Base-by-base conservation (phyloP, 1,140 invertebrate genomes). In the Theocolax elegans region DNA sequence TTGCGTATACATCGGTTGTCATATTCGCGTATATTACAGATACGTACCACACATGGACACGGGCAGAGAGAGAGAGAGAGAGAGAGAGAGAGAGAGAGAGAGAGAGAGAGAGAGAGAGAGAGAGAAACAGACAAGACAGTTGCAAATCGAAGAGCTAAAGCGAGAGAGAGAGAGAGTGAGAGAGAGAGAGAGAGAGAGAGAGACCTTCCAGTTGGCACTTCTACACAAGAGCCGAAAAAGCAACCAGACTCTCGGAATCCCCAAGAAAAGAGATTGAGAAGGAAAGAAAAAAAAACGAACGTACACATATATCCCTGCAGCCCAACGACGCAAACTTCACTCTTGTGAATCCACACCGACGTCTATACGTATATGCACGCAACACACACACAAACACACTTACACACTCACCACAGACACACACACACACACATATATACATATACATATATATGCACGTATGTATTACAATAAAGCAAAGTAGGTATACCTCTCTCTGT, bases 21-120 rank as follows among this genome's bases (percentile, higher is more conserved):
- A n/a, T n/a, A n/a, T n/a, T n/a, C n/a, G n/a, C n/a, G n/a, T n/a
- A n/a, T n/a, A n/a, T n/a, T n/a, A n/a, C n/a, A 44, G 58, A 23
- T 21, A 10, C 21, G 7, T 31, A 13, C 38, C 9, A 15, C 17
- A 2, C 3, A n/a, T 31, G 58, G 58, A n/a, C 17, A 40, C 17
- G 29, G n/a, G 25, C 21, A 27, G 56, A 67, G 42, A 64, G 23
- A 48, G 17, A 31, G 60, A 19, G 60, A 63, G 44, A 31, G 42
- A 64, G 46, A n/a, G 59, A 42, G 35, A 42, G 35, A 40, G 17
- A 60, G 12, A 38, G 29, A 59, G 29, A 38, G 23, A 31, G 8
- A 23, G 17, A 54, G 13, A 48, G 42, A 23, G 60, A 46, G 53
- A 38, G 9, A 38, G 12, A 58, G 54, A 40, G 46, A 2, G 4